Evolutionary conservation across 2,797 vertebrate species (phyloP), one percentile per base, ranked within the genome.

Genomic region (Aeoliscus strigatus): DNA sequence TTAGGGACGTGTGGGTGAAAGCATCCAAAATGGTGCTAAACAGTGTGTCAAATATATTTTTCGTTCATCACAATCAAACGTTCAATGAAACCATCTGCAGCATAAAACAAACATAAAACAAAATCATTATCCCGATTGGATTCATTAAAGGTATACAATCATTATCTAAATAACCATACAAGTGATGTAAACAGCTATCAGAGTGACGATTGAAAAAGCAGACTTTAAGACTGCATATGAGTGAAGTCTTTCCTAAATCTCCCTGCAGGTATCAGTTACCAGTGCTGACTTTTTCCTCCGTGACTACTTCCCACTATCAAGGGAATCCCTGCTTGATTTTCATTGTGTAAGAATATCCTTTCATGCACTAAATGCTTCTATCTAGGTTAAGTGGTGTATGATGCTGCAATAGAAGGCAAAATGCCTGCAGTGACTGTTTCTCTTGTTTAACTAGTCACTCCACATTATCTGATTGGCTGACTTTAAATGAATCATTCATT

Each of bases 401-500:
- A 67, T 67, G 70, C 65, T 31, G 50, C 24, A 15, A 47, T 66
- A 36, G 61, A 54, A 70, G 51, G 55, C 53, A 62, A 41, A 66
- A 58, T 46, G 58, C 57, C 64, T 75, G 55, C 56, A 63, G 62
- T 68, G 50, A 55, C 60, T 49, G 48, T 61, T 75, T 48, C 56
- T 66, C 51, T 67, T 67, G 66, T 82, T 77, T 73, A 68, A 71
- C 65, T 53, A 66, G 75, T 76, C 74, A 68, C 60, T 61, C 68
- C 52, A 39, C 59, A 62, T 79, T 67, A 73, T 77, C 66, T 77
- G 68, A 83, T 83, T 81, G 74, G 73, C 64, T 84, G 79, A 65
- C 53, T 80, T 73, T 55, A 82, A 68, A 87, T 86, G 69, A 86
- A 88, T 87, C 71, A 85, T 89, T 87, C 73, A 86, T 80, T 58